Evolutionary conservation across 1,140 invertebrate species (phyloP).

Genomic region (Drosophila lini): DNA sequence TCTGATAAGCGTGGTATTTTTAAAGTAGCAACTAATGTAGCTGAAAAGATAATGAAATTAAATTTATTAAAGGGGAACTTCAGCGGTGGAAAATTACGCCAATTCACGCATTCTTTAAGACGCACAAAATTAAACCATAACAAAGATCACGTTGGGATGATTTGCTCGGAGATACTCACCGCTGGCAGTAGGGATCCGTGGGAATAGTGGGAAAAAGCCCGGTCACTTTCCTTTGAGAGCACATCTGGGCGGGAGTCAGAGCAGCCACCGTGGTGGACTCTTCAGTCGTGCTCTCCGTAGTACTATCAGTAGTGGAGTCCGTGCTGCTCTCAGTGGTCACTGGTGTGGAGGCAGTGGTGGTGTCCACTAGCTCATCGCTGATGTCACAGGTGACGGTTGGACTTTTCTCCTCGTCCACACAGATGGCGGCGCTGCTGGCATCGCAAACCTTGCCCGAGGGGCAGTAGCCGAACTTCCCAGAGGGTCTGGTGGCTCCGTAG

Average conservation of each 20-base stretch:
- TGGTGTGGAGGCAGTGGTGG: slow-evolving; percentile 19
- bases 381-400: slow-evolving; percentile 65
- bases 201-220: slow-evolving; percentile 66
- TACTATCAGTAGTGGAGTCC: slow-evolving; percentile 1
- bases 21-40: slow-evolving; percentile 69
- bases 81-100: slow-evolving; percentile 3
- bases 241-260: slow-evolving; percentile 51
- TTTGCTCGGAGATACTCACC: slow-evolving; percentile 30
- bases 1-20: slow-evolving; percentile 20
- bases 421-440: slow-evolving; percentile 64
- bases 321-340: slow-evolving; percentile 16
- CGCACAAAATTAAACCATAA: neutral
- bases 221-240: slow-evolving; percentile 12
- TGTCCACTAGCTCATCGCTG: slow-evolving; percentile 50
- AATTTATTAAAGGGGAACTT: slow-evolving; percentile 4
- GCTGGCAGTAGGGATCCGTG: slow-evolving; percentile 63
- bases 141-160: neutral
- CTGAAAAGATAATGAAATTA: slow-evolving; percentile 54
- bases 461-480: slow-evolving; percentile 63
- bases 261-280: slow-evolving; percentile 5
- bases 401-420: slow-evolving; percentile 31
- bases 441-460: slow-evolving; percentile 66
- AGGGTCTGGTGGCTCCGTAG: slow-evolving; percentile 67
- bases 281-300: slow-evolving; percentile 10
- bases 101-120: neutral